Evolutionary conservation across 1,140 invertebrate species (phyloP).

Genomic region (Drosophila serrata): DNA sequence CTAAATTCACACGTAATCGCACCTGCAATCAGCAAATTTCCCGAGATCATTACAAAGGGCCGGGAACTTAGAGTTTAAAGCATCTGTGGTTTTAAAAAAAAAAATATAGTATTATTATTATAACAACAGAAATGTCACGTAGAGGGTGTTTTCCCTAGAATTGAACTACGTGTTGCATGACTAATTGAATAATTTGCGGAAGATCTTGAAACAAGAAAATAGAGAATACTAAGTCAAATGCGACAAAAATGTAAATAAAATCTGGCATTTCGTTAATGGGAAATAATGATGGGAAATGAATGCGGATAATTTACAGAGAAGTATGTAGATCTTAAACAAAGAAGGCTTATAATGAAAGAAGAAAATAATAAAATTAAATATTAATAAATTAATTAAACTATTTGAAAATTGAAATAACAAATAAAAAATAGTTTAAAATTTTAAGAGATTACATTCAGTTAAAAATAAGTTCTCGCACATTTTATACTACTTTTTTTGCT

Average conservation of each 20-base stretch:
- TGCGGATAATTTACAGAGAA: too few species aligned
- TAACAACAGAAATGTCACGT: conserved; percentile 29
- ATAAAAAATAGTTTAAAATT: not conserved
- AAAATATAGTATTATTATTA: conserved; percentile 4
- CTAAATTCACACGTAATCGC: conserved; percentile 4
- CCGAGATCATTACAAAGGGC: conserved; percentile 12
- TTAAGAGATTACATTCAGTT: not conserved
- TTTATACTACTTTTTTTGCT: conserved; percentile 4
- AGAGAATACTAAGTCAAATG: not conserved
- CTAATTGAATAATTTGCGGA: conserved; percentile 42
- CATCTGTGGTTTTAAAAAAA: conserved; percentile 3
- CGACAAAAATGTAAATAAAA: conserved; percentile 3
- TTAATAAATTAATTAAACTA: too few species aligned
- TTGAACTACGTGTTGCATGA: conserved; percentile 33
- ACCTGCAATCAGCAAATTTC: conserved; percentile 16
- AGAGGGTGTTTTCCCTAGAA: conserved; percentile 26
- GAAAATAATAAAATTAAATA: too few species aligned
- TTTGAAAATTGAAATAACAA: not conserved
- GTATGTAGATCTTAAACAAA: not conserved
- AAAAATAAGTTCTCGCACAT: not conserved
- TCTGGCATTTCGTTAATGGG: not conserved
- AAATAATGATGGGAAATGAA: not conserved
- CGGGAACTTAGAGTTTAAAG: not conserved
- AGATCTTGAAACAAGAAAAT: conserved; percentile 25
- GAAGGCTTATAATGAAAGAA: too few species aligned